Percentiles rank a stretch among this genome's conserved stretches.
Conservation (phyloP, 2,888 invertebrate genomes). For the Tupiocoris notatus region DNA sequence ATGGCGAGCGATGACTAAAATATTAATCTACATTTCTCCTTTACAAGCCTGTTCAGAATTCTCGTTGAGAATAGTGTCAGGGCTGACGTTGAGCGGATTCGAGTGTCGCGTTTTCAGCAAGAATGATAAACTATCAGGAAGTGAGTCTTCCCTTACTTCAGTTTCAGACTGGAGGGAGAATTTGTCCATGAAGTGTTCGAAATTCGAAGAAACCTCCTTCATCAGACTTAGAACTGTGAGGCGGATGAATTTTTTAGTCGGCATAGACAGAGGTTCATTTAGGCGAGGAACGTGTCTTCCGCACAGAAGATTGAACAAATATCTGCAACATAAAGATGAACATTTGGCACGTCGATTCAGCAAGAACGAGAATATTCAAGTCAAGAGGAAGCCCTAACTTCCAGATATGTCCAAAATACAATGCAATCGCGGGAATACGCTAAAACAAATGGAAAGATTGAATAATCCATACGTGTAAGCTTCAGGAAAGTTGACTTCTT, state of each 20-base stretch:
- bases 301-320: conserved; percentile 8
- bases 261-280: background rate
- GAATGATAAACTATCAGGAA: background rate
- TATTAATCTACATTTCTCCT: too few species aligned
- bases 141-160: background rate
- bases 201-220: background rate
- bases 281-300: background rate
- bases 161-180: background rate
- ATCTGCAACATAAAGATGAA: background rate
- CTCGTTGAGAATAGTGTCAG: background rate
- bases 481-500: conserved; percentile 22
- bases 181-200: background rate
- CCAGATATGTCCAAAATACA: too few species aligned
- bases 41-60: too few species aligned
- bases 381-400: too few species aligned
- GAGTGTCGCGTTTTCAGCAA: background rate
- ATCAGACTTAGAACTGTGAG: conserved; percentile 15
- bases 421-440: too few species aligned
- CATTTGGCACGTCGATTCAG: too few species aligned
- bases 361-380: too few species aligned
- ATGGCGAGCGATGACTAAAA: too few species aligned
- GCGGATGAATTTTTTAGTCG: conserved; percentile 10
- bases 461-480: conserved; percentile 15
- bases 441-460: too few species aligned
- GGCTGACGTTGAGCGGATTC: background rate